Base-by-base conservation (phyloP, 2,888 invertebrate species). In the Lepas anatifera region DNA sequence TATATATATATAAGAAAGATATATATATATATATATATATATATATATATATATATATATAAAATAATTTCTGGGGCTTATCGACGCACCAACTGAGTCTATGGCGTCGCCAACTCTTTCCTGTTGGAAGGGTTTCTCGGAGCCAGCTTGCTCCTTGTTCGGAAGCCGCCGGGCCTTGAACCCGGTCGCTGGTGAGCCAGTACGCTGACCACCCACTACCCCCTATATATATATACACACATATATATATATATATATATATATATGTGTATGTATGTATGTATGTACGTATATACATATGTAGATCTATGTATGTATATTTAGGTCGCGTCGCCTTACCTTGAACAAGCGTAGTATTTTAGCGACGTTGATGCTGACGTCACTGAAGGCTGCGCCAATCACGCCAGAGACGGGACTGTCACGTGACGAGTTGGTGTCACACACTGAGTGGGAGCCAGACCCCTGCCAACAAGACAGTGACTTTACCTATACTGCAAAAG, bases 331-430 rank as follows among this genome's bases (percentile, higher is more conserved):
- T 22, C 35, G 52, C 3, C 50, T 41, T 78, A 87, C 87, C 84
- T 87, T 86, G 78, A 90, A 89, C 1, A 90, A 82, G 39, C 89
- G 82, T 25, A 90, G 81, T 74, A 90, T 87, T 76, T 89, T 89
- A 32, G 89, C 89, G 13, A 90, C 89, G 86, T 89, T 89, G 73
- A 89, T 86, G 43, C 89, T 89, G 46, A 89, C 89, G 4, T 87
- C 87, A 76, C 88, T 88, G 76, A 88, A 88, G 0, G 89, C 87
- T 3, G 90, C 89, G 8, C 89, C 89, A 73, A 90, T 88, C 2
- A 89, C 89, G 1, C 88, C 89, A 2, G 86, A 86, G 13, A 89
- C 87, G 0, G 88, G 88, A 74, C 87, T 87, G 70, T 84, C 82
- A 1, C 84, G 84, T 46, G 46, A 71, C 67, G 39, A 3, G 66